Base-by-base conservation (phyloP, 2,888 invertebrate genomes). In the Ormyrus nitidulus region DNA sequence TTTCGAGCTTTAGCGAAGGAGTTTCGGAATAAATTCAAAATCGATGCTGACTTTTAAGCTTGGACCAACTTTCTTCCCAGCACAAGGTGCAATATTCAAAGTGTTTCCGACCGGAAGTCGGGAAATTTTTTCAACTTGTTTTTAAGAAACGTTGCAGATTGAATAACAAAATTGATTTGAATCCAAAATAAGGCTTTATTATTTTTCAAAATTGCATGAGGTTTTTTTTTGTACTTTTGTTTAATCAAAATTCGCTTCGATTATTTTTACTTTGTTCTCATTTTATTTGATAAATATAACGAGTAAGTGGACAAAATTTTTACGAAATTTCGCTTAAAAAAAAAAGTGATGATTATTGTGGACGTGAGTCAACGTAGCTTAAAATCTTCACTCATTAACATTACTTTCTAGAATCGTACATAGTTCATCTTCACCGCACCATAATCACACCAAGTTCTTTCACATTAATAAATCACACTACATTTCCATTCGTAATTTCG, bases 361-460 rank as follows among this genome's bases (percentile, higher is more conserved):
- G 11, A 62, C 68, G 61, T 62, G 69, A 76, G 76, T 69, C 66
- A 62, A 62, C 69, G 76, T 75, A 75, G 75, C 75, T 75, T 75
- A 75, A 75, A 75, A 59, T 61, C n/a, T 6, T 49, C 53, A 13
- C 19, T 73, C 64, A 34, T 53, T 73, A 73, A 74, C 56, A 66
- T 74, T 74, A 56, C 51, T 66, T 74, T 74, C 54, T 74, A 74
- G 74, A 73, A 56, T 46, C 58, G 65, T 58, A 56, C 65, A 58
- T 74, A 74, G 65, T 66, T 73, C 73, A 61, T 65, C 65, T 74
- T 74, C 65, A 74, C 58, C 48, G 74, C 74, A 74, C 64, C 65
- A 56, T 19, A 54, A 44, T 54, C 46, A 72, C 72, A 72, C 53
- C 49, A 71, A 72, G 19, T 2, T 53, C 61, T 34, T 59, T 71